A percentile compares a stretch with the other conserved stretches of the same genome.
Conservation (phyloP, 2,888 invertebrate genomes). For the Apotomis capreana region DNA sequence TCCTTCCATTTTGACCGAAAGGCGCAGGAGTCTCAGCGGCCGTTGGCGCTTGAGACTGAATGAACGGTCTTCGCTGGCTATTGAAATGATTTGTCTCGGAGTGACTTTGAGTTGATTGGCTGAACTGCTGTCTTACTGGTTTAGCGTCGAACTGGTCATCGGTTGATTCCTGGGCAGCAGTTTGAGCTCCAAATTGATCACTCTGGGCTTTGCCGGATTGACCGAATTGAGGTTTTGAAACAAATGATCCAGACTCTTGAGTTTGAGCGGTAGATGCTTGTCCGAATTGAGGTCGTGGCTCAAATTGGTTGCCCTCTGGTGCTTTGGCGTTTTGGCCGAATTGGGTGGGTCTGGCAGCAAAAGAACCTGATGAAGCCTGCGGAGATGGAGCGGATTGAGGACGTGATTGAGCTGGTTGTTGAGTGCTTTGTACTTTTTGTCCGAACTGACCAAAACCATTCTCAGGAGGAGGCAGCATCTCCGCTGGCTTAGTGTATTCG, state of each 20-base stretch:
- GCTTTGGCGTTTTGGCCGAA: conserved; percentile 12
- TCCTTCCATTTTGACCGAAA: conserved; percentile 20
- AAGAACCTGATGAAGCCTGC: conserved; percentile 43
- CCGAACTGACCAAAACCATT: conserved; percentile 39
- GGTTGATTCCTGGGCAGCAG: conserved; percentile 13
- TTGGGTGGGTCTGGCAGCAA: conserved; percentile 37
- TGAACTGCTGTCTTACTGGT: conserved; percentile 45
- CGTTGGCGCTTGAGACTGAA: conserved; percentile 24
- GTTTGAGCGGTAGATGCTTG: conserved; percentile 28
- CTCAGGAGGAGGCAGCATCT: conserved; percentile 51
- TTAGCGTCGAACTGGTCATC: conserved; percentile 35
- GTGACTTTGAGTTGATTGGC: conserved; percentile 9
- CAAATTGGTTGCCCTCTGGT: conserved; percentile 10
- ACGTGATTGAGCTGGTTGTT: conserved; percentile 14
- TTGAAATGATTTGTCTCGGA: conserved; percentile 7
- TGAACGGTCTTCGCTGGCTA: conserved; percentile 28
- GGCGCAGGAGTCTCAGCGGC: conserved; percentile 23
- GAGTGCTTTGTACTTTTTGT: conserved; percentile 26
- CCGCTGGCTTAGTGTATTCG: conserved; percentile 66
- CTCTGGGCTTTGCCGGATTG: conserved; percentile 17
- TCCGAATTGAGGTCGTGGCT: conserved; percentile 31
- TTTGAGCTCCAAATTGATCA: conserved; percentile 28
- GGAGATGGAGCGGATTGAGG: conserved; percentile 31
- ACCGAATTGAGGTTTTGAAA: conserved; percentile 27
- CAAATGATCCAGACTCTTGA: conserved; percentile 44